These are phyloP conservation scores for Nephotettix cincticeps DNA, from an alignment of 1,140 invertebrate species.

Conservation along the genomic window DNA sequence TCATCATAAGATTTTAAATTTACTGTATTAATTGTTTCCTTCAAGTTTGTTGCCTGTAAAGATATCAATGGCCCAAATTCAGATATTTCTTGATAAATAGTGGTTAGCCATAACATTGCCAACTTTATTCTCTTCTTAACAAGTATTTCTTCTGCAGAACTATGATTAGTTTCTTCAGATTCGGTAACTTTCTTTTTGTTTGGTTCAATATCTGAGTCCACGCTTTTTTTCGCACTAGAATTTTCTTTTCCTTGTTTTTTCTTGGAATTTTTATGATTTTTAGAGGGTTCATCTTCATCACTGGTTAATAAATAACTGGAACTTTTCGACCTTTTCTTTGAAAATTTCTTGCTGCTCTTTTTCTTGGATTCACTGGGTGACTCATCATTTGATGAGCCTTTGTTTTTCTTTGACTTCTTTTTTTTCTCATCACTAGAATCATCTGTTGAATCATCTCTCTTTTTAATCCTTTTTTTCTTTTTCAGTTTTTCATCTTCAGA, in stretches of 20 bases:
- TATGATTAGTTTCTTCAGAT: not conserved
- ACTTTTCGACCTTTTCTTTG: not conserved
- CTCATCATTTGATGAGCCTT: not conserved
- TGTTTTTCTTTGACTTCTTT: not conserved
- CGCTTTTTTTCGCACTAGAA: not conserved
- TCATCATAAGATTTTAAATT: not conserved
- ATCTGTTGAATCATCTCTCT: not conserved
- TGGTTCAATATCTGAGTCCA: not conserved
- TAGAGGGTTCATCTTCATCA: not conserved
- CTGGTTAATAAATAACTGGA: not conserved
- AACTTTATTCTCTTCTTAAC: not conserved
- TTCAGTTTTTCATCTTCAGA: not conserved
- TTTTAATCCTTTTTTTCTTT: not conserved
- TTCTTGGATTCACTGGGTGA: not conserved
- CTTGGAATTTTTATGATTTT: not conserved
- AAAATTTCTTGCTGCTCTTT: not conserved
- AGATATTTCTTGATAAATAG: not conserved
- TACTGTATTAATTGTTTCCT: not conserved
- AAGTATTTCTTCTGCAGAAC: not conserved
- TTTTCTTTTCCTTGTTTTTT: not conserved
- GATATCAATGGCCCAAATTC: not conserved
- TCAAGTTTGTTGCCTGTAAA: not conserved
- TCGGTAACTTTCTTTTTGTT: not conserved
- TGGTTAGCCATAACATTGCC: not conserved
- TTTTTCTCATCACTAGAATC: not conserved